Conservation (phyloP, 2,797 vertebrate genomes). For the Gymnoscopelus microlampas region DNA sequence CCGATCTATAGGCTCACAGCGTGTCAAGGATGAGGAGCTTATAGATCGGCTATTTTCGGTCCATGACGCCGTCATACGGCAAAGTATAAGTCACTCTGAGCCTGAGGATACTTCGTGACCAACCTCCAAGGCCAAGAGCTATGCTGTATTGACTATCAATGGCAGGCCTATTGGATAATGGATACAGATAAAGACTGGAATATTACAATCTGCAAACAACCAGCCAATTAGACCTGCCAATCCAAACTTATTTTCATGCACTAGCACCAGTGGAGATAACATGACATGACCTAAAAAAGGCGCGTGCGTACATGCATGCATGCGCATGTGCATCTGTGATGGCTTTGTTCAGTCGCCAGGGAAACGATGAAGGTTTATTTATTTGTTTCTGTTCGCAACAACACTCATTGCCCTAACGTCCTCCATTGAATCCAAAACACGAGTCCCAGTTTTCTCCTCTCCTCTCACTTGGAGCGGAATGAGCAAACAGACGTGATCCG, state of each 20-base stretch:
- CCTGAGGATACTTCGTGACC: not conserved
- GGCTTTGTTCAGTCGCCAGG: too few relatives aligned
- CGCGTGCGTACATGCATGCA: too few relatives aligned
- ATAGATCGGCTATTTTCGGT: too few relatives aligned
- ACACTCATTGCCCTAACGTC: not conserved
- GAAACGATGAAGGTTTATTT: too few relatives aligned
- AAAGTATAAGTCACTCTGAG: not conserved
- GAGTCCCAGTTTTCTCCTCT: not conserved
- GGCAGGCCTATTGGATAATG: not conserved
- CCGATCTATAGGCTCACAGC: too few relatives aligned
- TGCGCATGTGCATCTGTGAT: too few relatives aligned
- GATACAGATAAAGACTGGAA: not conserved
- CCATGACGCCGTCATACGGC: too few relatives aligned
- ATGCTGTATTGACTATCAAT: constrained; percentile 4
- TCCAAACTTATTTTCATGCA: too few relatives aligned
- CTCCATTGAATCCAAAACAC: not conserved
- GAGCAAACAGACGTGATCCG: constrained; percentile 8
- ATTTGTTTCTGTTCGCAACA: too few relatives aligned
- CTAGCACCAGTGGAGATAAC: too few relatives aligned
- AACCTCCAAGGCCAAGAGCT: not conserved
- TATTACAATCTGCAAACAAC: not conserved
- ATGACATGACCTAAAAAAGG: too few relatives aligned
- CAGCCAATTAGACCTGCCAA: constrained; percentile 1
- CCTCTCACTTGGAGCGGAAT: not conserved
- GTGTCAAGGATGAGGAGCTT: too few relatives aligned